These are phyloP conservation scores for Papilio xuthus DNA, from an alignment of 1,140 invertebrate species.

Conservation along the genomic window DNA sequence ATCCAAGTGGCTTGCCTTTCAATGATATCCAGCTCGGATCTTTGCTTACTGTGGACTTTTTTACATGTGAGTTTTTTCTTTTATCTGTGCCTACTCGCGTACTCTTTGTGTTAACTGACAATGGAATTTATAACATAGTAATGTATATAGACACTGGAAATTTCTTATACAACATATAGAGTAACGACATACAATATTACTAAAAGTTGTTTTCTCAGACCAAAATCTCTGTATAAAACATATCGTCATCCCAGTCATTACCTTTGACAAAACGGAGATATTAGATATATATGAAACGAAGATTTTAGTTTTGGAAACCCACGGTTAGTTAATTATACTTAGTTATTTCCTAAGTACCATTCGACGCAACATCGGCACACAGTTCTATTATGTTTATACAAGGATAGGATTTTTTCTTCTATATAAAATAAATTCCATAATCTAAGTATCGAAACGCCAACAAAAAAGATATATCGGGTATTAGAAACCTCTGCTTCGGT, in stretches of 20 bases:
- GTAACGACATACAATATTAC: background rate
- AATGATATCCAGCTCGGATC: slow-evolving; percentile 47
- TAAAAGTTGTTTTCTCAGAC: too few relatives aligned
- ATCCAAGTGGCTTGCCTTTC: slow-evolving; percentile 60
- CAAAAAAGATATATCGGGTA: slow-evolving; percentile 33
- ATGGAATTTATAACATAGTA: background rate
- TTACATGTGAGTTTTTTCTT: slow-evolving; percentile 46
- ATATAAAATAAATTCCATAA: slow-evolving; percentile 15
- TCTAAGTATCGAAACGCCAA: slow-evolving; percentile 30
- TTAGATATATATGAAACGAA: too few relatives aligned
- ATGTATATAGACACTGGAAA: background rate
- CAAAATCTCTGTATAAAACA: too few relatives aligned
- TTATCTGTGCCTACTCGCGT: slow-evolving; percentile 40
- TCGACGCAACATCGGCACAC: too few relatives aligned
- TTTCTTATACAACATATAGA: background rate
- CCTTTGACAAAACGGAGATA: too few relatives aligned
- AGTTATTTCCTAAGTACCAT: too few relatives aligned
- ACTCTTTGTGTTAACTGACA: slow-evolving; percentile 22
- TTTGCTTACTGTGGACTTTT: slow-evolving; percentile 5
- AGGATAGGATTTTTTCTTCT: too few relatives aligned
- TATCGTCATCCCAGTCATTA: too few relatives aligned
- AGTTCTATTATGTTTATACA: too few relatives aligned
- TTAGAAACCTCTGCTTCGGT: slow-evolving; percentile 35
- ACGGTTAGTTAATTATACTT: too few relatives aligned
- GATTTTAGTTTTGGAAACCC: too few relatives aligned